phyloP scores from a whole-genome alignment of 2,797 vertebrate species.

The Thunnus albacares region DNA sequence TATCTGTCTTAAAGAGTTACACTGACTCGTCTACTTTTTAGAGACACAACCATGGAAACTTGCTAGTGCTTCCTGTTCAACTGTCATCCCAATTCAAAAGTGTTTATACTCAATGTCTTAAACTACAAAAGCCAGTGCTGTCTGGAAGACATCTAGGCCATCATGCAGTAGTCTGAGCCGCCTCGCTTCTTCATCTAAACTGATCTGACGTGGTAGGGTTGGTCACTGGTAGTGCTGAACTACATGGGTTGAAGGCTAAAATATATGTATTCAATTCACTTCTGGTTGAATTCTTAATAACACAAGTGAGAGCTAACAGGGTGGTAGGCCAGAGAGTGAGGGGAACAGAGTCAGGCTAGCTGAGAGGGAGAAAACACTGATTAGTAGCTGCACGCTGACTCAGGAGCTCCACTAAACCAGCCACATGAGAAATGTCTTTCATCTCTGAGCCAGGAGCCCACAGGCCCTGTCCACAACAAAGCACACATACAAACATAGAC shows the following conservation, averaged over 20 bases:
- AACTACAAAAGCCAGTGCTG: constrained; percentile 12
- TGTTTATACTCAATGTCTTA: neutral
- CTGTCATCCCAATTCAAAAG: neutral
- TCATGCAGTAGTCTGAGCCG: neutral
- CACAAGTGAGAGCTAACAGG: constrained; percentile 23
- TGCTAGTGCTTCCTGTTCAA: neutral
- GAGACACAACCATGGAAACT: constrained; percentile 5
- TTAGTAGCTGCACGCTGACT: constrained; percentile 77
- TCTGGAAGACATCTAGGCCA: neutral
- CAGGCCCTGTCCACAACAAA: constrained; percentile 76
- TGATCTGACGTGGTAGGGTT: neutral
- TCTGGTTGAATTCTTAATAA: constrained; percentile 18
- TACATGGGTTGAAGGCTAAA: neutral
- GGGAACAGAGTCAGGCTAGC: constrained; percentile 28
- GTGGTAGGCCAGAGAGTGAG: constrained; percentile 10
- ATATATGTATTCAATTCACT: neutral
- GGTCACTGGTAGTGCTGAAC: neutral
- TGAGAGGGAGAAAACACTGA: constrained; percentile 68
- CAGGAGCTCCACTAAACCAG: constrained; percentile 76
- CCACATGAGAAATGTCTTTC: constrained; percentile 79
- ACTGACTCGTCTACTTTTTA: constrained; percentile 10
- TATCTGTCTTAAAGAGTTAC: neutral
- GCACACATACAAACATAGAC: constrained; percentile 53
- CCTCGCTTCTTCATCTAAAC: constrained; percentile 4
- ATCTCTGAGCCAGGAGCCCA: constrained; percentile 76